A percentile compares a stretch with the other conserved stretches of the same genome.
These are phyloP conservation scores for Formica exsecta DNA, from an alignment of 1,140 invertebrate species.

Conservation along the genomic window DNA sequence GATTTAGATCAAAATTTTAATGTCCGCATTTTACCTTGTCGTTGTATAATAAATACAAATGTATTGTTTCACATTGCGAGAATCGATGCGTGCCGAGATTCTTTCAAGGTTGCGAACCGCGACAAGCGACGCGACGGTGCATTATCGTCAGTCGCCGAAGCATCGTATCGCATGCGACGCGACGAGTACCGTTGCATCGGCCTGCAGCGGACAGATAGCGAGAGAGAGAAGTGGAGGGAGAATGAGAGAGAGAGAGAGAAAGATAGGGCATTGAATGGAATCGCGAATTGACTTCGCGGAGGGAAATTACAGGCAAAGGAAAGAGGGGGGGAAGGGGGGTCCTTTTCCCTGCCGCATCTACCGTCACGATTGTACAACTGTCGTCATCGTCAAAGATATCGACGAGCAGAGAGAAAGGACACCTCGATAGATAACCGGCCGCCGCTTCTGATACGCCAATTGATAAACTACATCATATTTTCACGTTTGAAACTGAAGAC, in stretches of 20 bases:
- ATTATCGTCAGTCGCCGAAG: conserved; percentile 36
- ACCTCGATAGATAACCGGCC: conserved; percentile 24
- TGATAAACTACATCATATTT: conserved; percentile 18
- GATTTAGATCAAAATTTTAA: neutral
- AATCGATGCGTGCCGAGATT: conserved; percentile 37
- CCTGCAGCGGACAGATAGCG: conserved; percentile 56
- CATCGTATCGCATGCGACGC: conserved; percentile 8
- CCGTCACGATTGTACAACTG: conserved; percentile 77
- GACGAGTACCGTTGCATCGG: conserved; percentile 72
- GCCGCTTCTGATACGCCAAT: conserved; percentile 9
- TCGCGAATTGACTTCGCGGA: conserved; percentile 72
- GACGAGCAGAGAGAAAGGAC: neutral
- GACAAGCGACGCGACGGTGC: conserved; percentile 19
- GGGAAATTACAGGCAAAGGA: conserved; percentile 49
- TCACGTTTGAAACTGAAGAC: neutral
- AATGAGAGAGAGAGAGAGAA: neutral
- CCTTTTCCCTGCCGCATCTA: conserved; percentile 1
- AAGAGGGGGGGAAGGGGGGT: no score
- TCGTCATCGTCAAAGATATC: conserved; percentile 58
- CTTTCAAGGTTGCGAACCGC: conserved; percentile 46
- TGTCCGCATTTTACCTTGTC: neutral
- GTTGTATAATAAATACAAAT: neutral
- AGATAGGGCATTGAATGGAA: conserved; percentile 65
- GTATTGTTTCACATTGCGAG: conserved; percentile 13
- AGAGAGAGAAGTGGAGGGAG: conserved; percentile 18